Conservation (phyloP, 2,113 vertebrate genomes). For the Catharus minimus region DNA sequence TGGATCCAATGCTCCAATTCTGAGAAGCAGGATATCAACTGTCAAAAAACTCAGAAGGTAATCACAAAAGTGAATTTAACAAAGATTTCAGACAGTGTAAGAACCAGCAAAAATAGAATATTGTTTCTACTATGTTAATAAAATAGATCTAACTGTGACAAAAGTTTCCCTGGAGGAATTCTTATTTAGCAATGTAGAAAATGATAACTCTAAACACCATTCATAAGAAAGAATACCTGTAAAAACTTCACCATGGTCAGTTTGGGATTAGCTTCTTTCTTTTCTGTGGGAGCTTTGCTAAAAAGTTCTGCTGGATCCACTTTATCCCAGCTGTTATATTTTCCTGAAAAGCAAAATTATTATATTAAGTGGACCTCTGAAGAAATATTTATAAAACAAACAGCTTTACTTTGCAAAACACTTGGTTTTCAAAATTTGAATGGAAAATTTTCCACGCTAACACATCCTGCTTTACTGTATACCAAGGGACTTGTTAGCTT, state of each 20-base stretch:
- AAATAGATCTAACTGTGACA: not conserved
- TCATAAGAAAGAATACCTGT: conserved; percentile 76
- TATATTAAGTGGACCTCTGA: not conserved
- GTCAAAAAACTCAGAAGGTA: not conserved
- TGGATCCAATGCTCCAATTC: not conserved
- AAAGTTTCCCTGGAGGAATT: not conserved
- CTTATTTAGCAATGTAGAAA: not conserved
- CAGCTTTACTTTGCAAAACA: not conserved
- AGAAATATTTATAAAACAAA: not conserved
- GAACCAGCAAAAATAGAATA: not conserved
- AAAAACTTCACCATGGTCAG: conserved; percentile 96
- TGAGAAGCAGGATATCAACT: not conserved
- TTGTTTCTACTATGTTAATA: not conserved
- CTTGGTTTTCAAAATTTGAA: not conserved
- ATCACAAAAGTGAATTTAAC: not conserved
- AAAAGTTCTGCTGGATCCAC: conserved; percentile 97
- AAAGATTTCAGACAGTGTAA: not conserved
- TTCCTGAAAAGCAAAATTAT: conserved; percentile 75
- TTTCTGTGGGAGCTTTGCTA: conserved; percentile 96
- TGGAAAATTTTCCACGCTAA: not conserved
- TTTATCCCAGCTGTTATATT: conserved; percentile 98
- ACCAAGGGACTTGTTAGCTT: not conserved
- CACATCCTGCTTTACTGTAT: not conserved
- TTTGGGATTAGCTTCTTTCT: conserved; percentile 98
- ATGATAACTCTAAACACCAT: not conserved